Evolutionary conservation across 2,888 invertebrate species (phyloP), one percentile per base, ranked within the genome.

Genomic region (Agriopis marginaria): DNA sequence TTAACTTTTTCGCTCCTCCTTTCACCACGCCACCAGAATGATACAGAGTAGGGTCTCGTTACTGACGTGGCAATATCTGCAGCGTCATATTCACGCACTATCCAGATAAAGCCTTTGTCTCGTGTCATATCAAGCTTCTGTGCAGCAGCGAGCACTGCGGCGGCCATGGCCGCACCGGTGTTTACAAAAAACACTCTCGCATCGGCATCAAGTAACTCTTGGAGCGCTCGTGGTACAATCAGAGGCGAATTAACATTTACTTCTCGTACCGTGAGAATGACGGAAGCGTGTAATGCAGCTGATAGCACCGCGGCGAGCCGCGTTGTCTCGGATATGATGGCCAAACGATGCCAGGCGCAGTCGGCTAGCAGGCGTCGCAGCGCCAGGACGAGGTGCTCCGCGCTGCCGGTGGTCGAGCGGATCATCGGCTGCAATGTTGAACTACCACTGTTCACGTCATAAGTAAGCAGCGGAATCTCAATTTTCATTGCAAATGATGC

Each of bases 321-420:
- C 11, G 44, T 17, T 3, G 39, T 5, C 7, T 56, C 42, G 1
- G 42, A 42, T 1, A 56, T 44, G 44, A 56, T 44, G 44, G 42
- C 56, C 6, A 56, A 11, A 9, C 56, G 56, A 42, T n/a, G 40
- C 61, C 61, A 61, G 3, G 51, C 17, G 51, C 61, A 61, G 50
- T 12, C 66, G 40, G 76, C 47, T 75, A 54, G 4, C 42, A 62
- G 7, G 47, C 42, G 42, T 53, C 8, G 32, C 23, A 39, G 68
- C 54, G 45, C 47, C 12, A 23, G 39, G 66, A 60, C 68, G 75
- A 49, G 23, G 44, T 58, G 14, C 56, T 47, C 40, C 2, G 55
- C 8, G n/a, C 17, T n/a, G 61, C 63, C 51, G 5, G 17, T 17
- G 12, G 50, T 39, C n/a, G 54, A 32, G 32, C 32, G 32, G 32